Evolutionary conservation across 2,797 vertebrate species (phyloP), one percentile per base, ranked within the genome.

Genomic region (Epinephelus malabaricus): DNA sequence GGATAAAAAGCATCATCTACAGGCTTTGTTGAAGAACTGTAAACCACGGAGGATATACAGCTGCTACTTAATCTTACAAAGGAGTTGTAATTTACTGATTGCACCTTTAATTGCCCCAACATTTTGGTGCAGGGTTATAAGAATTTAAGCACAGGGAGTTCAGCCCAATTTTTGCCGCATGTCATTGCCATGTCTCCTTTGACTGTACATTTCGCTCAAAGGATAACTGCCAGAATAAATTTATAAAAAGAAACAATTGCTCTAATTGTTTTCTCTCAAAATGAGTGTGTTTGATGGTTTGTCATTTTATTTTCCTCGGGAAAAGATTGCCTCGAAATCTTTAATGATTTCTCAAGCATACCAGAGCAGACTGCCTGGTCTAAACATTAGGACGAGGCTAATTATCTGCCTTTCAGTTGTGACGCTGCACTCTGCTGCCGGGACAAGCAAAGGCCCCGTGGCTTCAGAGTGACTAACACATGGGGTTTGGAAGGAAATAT

Each of bases 271-370:
- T 62, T 76, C 55, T 77, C 30, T 68, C 69, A 78, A 21, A 21
- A 73, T 27, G 21, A 61, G 59, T 14, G 30, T 47, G n/a, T 65
- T 63, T 81, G 73, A 84, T 81, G 34, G 46, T 65, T 74, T 88
- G 62, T 85, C 69, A 70, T 79, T 88, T 65, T 59, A 59, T 82
- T 47, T 82, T 30, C 65, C 65, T 49, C 17, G 63, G n/a, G 61
- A 88, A 81, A 70, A 73, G 43, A 79, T 72, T 17, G 81, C 73
- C 72, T 79, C 69, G 8, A 70, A 75, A 83, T 78, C 58, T 40
- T 6, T 43, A 59, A 79, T 81, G 79, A 87, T 86, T 83, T 79
- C 51, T 83, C 68, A 76, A 84, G 82, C 80, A 55, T 74, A 72
- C 61, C 62, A 47, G 23, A 85, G 69, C 82, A 75, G 81, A 72